Evolutionary conservation across 2,888 invertebrate genomes (phyloP).

Genomic region (Tridacna crocea): DNA sequence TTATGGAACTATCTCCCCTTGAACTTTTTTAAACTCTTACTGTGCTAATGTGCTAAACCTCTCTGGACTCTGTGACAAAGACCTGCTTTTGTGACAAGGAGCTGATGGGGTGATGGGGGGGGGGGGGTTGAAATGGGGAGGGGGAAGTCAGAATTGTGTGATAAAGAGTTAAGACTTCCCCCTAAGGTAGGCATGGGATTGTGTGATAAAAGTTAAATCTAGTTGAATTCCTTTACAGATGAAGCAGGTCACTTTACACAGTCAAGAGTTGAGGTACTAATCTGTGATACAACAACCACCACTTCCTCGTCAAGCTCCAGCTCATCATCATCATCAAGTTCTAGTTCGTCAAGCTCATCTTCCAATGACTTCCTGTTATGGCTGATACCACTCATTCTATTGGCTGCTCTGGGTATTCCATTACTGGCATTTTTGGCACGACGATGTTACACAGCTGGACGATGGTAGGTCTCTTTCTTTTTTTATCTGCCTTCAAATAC

Average conservation of each 20-base stretch:
- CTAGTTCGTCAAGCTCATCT: not conserved
- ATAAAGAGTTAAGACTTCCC: no score
- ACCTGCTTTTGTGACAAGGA: no score
- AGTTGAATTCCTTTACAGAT: conserved; percentile 23
- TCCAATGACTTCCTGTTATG: conserved; percentile 35
- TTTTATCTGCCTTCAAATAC: no score
- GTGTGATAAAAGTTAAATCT: no score
- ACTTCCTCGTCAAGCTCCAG: not conserved
- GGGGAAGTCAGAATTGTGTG: no score
- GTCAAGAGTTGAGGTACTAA: conserved; percentile 25
- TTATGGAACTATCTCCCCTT: no score
- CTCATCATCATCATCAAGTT: not conserved
- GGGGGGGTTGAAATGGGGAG: no score
- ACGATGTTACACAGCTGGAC: conserved; percentile 27
- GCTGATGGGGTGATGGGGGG: no score
- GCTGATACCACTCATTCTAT: conserved; percentile 46
- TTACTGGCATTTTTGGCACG: conserved; percentile 30
- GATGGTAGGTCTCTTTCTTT: conserved; percentile 10
- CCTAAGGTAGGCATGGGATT: no score
- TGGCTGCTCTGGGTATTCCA: conserved; percentile 27
- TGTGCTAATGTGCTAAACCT: no score
- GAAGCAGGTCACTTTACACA: conserved; percentile 35
- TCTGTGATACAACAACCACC: conserved; percentile 34
- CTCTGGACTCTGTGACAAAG: no score
- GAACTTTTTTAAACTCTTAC: no score